phyloP scores from a whole-genome alignment of 2,888 invertebrate genomes.

The Axea sp. region DNA sequence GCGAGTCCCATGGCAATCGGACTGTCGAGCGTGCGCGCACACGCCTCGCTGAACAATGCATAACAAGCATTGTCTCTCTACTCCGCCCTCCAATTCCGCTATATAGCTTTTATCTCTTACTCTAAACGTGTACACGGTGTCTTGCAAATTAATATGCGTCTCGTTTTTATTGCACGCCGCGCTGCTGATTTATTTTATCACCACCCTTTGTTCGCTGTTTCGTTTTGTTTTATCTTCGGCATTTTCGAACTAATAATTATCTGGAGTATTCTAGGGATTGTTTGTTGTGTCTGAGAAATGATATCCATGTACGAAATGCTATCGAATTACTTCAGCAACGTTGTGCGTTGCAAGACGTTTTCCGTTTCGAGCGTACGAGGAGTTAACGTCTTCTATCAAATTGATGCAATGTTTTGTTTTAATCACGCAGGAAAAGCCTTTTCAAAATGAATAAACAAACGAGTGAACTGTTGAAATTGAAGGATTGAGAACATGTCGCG shows the following conservation, averaged over 20 bases:
- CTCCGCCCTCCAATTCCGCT: constrained; percentile 74
- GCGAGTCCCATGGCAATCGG: constrained; percentile 50
- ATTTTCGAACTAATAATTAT: not conserved
- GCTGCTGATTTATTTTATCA: constrained; percentile 42
- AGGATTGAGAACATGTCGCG: no score
- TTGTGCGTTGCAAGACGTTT: no score
- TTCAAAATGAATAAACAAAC: no score
- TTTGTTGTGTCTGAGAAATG: no score
- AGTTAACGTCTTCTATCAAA: no score
- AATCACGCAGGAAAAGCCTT: no score
- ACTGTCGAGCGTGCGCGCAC: constrained; percentile 44
- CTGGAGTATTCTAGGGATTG: not conserved
- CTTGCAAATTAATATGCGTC: constrained; percentile 51
- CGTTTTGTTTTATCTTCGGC: not conserved
- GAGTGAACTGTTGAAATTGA: no score
- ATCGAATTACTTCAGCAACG: no score
- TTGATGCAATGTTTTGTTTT: no score
- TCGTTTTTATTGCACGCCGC: constrained; percentile 34
- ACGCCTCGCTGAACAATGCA: constrained; percentile 71
- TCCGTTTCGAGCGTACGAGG: no score
- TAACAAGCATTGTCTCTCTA: constrained; percentile 76
- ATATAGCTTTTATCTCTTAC: constrained; percentile 73
- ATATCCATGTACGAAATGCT: no score
- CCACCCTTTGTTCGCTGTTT: constrained; percentile 22
- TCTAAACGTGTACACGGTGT: constrained; percentile 57